phyloP scores from a whole-genome alignment of 2,797 vertebrate species.

The Streptopelia turtur region DNA sequence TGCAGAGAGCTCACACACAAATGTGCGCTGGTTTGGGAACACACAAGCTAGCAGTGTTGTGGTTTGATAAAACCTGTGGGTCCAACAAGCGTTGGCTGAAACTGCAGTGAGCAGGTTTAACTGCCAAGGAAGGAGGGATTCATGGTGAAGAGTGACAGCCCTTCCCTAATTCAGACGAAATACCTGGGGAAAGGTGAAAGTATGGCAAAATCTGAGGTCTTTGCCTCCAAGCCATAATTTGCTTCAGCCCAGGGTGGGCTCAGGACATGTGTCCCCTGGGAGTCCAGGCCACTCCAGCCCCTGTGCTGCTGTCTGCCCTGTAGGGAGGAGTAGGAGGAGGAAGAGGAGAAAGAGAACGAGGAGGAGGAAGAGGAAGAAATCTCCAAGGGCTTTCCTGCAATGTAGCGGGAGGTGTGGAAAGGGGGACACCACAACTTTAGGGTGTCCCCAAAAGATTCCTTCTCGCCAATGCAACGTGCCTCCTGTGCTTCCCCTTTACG shows the following conservation, averaged over 20 bases:
- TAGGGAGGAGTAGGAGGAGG: neutral
- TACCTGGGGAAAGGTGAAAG: neutral
- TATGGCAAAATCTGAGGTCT: neutral
- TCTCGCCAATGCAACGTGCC: rapidly evolving
- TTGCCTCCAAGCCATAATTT: neutral
- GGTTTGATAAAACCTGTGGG: neutral
- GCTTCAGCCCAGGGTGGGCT: neutral
- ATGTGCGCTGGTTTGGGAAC: neutral
- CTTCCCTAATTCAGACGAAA: neutral
- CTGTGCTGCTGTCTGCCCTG: neutral
- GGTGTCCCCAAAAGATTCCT: neutral
- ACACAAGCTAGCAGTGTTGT: neutral
- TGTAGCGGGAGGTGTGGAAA: neutral
- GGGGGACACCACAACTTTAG: too few species aligned
- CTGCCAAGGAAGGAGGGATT: neutral
- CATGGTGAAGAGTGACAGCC: rapidly evolving
- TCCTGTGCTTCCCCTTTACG: neutral
- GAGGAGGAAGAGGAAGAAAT: neutral
- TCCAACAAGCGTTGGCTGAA: neutral
- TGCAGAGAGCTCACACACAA: neutral
- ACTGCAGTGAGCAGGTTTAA: neutral
- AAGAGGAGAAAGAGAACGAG: neutral
- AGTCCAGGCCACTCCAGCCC: neutral
- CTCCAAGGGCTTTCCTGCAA: neutral
- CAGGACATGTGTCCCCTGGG: neutral